Conservation (phyloP, 1,140 invertebrate genomes). For the Anadara kagoshimensis region DNA sequence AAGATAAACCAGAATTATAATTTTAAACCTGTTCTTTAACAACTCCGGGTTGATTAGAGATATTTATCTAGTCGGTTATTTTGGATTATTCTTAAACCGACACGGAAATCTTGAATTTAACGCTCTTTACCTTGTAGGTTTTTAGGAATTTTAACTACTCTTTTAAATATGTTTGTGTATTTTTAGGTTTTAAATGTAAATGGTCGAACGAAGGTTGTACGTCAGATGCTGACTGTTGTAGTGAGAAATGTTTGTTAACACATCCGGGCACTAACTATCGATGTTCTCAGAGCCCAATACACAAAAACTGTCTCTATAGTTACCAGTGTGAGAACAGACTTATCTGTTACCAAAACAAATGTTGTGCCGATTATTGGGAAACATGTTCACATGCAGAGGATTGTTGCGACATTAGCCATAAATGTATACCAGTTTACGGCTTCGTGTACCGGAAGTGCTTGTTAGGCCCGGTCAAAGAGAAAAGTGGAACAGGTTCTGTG, state of each 20-base stretch:
- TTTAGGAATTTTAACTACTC: no score
- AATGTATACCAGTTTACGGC: slow-evolving; percentile 29
- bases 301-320: slow-evolving; percentile 48
- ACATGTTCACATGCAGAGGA: slow-evolving; percentile 36
- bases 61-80: no score
- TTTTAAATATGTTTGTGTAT: neutral
- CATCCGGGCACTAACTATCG: slow-evolving; percentile 58
- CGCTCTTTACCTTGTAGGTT: no score
- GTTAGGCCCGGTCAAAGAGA: slow-evolving; percentile 12
- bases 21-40: no score
- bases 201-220: slow-evolving; percentile 59
- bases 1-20: no score
- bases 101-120: no score
- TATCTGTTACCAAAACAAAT: slow-evolving; percentile 49
- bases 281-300: slow-evolving; percentile 50
- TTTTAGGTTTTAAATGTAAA: slow-evolving; percentile 45
- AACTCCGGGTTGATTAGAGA: no score
- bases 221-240: slow-evolving; percentile 50
- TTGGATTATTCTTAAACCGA: no score
- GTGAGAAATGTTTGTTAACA: slow-evolving; percentile 42
- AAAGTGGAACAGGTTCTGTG: neutral
- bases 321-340: slow-evolving; percentile 55
- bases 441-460: slow-evolving; percentile 39
- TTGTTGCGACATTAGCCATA: slow-evolving; percentile 47
- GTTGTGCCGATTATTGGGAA: slow-evolving; percentile 56